Percentiles rank a stretch among this genome's conserved stretches.
These are phyloP conservation scores for Cheilosia grossa DNA, from an alignment of 2,888 invertebrate species.

Conservation along the genomic window DNA sequence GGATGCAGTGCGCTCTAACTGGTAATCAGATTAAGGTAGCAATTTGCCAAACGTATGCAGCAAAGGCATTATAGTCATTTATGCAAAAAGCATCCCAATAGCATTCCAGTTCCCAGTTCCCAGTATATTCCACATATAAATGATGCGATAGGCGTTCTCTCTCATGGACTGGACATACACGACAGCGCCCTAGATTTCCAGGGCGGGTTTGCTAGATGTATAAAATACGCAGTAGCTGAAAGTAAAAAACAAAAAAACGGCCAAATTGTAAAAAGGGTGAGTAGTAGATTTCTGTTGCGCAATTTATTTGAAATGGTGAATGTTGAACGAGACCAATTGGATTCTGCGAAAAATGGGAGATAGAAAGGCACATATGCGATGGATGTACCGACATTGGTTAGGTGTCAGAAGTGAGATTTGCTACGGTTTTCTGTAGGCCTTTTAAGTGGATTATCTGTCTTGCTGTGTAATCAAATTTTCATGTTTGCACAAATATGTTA, in stretches of 20 bases:
- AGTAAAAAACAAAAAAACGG: neutral
- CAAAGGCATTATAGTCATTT: slow-evolving; percentile 57
- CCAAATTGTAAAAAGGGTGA: neutral
- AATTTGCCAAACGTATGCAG: slow-evolving; percentile 62
- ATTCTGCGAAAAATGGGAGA: neutral
- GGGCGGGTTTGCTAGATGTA: neutral
- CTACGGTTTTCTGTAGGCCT: too few relatives aligned
- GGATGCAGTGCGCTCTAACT: slow-evolving; percentile 59
- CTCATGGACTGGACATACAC: neutral
- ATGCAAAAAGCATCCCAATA: slow-evolving; percentile 61
- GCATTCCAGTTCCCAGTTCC: slow-evolving; percentile 11
- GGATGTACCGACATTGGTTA: too few relatives aligned
- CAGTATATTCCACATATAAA: slow-evolving; percentile 4
- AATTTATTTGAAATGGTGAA: neutral
- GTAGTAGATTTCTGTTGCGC: neutral
- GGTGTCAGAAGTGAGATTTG: too few relatives aligned
- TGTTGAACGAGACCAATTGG: neutral
- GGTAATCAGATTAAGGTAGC: slow-evolving; percentile 70
- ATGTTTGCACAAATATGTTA: too few relatives aligned
- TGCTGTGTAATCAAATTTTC: too few relatives aligned
- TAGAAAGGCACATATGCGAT: neutral
- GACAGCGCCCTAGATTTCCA: slow-evolving; percentile 21
- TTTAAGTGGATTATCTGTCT: too few relatives aligned
- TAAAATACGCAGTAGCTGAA: slow-evolving; percentile 4
- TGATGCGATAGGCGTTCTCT: neutral